Base-by-base conservation (phyloP, 1,140 invertebrate species). In the Sycobia sp. region DNA sequence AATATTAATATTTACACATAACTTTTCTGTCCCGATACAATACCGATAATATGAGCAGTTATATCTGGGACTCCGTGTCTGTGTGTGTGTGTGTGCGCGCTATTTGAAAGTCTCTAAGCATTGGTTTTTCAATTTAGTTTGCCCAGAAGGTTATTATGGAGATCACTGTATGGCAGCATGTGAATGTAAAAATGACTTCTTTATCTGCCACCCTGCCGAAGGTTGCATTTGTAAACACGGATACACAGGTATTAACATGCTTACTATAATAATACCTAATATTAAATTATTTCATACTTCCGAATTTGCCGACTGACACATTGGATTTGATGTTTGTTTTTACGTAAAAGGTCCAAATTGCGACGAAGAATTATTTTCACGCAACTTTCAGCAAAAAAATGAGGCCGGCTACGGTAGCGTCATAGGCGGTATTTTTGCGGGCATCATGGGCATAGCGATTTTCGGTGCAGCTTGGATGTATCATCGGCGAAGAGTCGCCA, bases 101-200 rank as follows among this genome's bases (percentile, higher is more conserved):
- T n/a, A n/a, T n/a, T n/a, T n/a, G n/a, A n/a, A n/a, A n/a, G n/a
- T n/a, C n/a, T n/a, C n/a, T n/a, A n/a, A n/a, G n/a, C n/a, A n/a
- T n/a, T n/a, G n/a, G n/a, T n/a, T n/a, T n/a, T n/a, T n/a, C n/a
- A 23, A 60, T 82, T 34, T 73, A 92, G 91, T 92, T 64, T 96
- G 94, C 70, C 92, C 93, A 0, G 92, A 94, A 74, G 93, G 94
- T 49, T 95, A 91, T 76, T 95, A 88, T 78, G 94, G 94, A 18
- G 89, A 93, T 62, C 91, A 94, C 73, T 96, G 94, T 73, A 92
- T 94, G 87, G 79, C 87, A 54, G 80, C 87, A 0, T 95, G 92
- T 73, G 85, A 89, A 61, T 95, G 94, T 73, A 82, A 84, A 57
- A 90, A 86, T 53, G 86, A 89, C 10, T 76, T 72, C 43, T 95